Conservation (phyloP, 2,888 invertebrate genomes). For the Caenorhabditis sp. region DNA sequence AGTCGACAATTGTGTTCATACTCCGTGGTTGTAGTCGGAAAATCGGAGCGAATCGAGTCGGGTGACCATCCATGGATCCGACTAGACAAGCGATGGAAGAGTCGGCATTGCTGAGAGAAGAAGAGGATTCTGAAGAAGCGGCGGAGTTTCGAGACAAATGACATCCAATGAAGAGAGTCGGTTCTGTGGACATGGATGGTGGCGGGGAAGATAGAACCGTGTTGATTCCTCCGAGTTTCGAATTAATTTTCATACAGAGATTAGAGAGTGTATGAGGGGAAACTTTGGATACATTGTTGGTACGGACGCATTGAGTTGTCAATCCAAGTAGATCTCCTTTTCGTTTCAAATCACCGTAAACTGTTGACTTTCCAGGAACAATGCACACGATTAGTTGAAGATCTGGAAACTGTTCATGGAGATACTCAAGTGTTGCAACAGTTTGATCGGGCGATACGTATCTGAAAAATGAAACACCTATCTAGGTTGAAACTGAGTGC, state of each 20-base stretch:
- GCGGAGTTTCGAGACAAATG: conserved; percentile 45
- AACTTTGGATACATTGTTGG: conserved; percentile 44
- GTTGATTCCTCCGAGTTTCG: conserved; percentile 63
- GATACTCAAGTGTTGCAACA: conserved; percentile 24
- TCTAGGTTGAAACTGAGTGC: neutral
- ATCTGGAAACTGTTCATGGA: conserved; percentile 5
- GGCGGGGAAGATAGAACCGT: conserved; percentile 32
- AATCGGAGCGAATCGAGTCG: conserved; percentile 51
- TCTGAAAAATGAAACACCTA: conserved; percentile 37
- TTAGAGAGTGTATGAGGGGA: conserved; percentile 61
- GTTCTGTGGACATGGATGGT: conserved; percentile 8
- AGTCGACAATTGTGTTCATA: conserved; percentile 26
- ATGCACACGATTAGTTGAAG: conserved; percentile 56
- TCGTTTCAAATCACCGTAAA: conserved; percentile 59
- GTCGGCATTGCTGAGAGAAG: conserved; percentile 8
- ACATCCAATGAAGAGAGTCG: conserved; percentile 61
- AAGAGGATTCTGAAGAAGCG: conserved; percentile 18
- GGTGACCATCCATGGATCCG: conserved; percentile 61
- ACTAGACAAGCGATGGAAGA: conserved; percentile 59
- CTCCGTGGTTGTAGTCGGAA: conserved; percentile 46
- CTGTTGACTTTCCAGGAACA: conserved; percentile 59
- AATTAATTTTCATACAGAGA: conserved; percentile 67
- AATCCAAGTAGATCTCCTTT: conserved; percentile 56
- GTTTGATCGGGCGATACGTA: conserved; percentile 44
- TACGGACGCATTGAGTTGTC: conserved; percentile 60